Percentiles rank a stretch among this genome's conserved stretches.
Conservation (phyloP, 2,888 invertebrate genomes). For the Agrilus mali region DNA sequence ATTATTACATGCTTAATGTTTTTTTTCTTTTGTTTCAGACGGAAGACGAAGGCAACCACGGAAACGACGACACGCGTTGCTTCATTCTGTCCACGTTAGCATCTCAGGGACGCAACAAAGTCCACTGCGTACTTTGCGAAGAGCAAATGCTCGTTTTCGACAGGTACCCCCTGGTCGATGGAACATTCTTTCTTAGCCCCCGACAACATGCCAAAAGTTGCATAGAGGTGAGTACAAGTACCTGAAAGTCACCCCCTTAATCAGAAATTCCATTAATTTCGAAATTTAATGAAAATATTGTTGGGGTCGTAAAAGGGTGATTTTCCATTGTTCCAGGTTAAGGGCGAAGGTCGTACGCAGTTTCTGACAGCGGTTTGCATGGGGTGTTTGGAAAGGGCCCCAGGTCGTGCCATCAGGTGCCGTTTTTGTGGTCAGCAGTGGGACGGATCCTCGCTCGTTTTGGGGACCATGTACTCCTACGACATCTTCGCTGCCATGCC, state of each 20-base stretch:
- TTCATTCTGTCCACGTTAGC: constrained; percentile 93
- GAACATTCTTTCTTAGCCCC: constrained; percentile 95
- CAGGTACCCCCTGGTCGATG: constrained; percentile 93
- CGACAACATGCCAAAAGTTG: constrained; percentile 78
- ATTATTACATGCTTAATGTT: too few relatives aligned
- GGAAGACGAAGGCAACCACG: constrained; percentile 97
- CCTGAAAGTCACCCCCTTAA: too few relatives aligned
- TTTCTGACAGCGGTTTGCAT: constrained; percentile 92
- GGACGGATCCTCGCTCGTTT: constrained; percentile 86
- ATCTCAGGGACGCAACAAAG: constrained; percentile 75
- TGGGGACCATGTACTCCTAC: constrained; percentile 97
- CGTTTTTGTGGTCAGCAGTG: constrained; percentile 76
- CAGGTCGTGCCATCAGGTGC: constrained; percentile 65
- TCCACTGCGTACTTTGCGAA: constrained; percentile 79
- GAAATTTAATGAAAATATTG: too few relatives aligned
- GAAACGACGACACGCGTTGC: constrained; percentile 94
- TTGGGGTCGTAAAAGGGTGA: background rate
- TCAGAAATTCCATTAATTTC: background rate
- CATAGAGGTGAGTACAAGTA: constrained; percentile 56
- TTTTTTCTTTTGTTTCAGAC: constrained; percentile 52
- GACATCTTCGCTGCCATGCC: constrained; percentile 97
- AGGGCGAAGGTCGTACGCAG: constrained; percentile 79
- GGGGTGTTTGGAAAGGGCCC: constrained; percentile 78
- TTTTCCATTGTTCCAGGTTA: constrained; percentile 49
- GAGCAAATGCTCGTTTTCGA: constrained; percentile 88